Evolutionary conservation across 1,140 invertebrate genomes (phyloP).

Genomic region (Atta cephalotes): DNA sequence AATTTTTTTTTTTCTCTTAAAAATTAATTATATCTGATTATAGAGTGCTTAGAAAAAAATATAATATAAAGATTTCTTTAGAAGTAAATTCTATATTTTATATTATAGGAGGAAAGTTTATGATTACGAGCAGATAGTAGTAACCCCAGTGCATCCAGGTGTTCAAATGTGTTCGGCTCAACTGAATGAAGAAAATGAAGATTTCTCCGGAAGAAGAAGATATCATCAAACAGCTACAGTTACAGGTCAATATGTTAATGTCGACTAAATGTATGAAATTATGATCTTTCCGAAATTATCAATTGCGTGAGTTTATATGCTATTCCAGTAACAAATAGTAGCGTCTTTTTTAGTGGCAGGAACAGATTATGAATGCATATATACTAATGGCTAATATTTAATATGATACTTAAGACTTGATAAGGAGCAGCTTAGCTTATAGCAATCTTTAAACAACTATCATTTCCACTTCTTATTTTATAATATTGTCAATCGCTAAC

Average conservation of each 20-base stretch:
- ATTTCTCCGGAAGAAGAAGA: slow-evolving; percentile 95
- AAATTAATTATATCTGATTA: background rate
- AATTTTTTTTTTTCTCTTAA: background rate
- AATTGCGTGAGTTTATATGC: slow-evolving; percentile 4
- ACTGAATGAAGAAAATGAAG: slow-evolving; percentile 97
- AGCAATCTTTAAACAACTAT: slow-evolving; percentile 27
- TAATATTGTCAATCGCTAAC: slow-evolving; percentile 58
- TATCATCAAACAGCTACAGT: slow-evolving; percentile 96
- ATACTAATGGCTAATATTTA: slow-evolving; percentile 34
- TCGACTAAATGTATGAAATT: slow-evolving; percentile 81
- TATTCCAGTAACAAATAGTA: slow-evolving; percentile 15
- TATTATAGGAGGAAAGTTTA: slow-evolving; percentile 89
- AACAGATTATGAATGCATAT: background rate
- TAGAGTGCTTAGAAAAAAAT: slow-evolving; percentile 74
- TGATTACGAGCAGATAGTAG: slow-evolving; percentile 96
- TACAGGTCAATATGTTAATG: slow-evolving; percentile 91
- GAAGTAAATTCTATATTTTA: slow-evolving; percentile 27
- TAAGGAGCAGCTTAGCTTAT: slow-evolving; percentile 27
- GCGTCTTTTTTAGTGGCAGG: slow-evolving; percentile 1
- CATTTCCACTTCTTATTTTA: slow-evolving; percentile 13
- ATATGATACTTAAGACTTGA: background rate
- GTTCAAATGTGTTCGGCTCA: slow-evolving; percentile 94
- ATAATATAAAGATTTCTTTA: background rate
- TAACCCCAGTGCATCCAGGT: slow-evolving; percentile 94
- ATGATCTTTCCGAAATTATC: slow-evolving; percentile 9